Base-by-base conservation (phyloP, 1,140 invertebrate genomes). In the Babylonia areolata region DNA sequence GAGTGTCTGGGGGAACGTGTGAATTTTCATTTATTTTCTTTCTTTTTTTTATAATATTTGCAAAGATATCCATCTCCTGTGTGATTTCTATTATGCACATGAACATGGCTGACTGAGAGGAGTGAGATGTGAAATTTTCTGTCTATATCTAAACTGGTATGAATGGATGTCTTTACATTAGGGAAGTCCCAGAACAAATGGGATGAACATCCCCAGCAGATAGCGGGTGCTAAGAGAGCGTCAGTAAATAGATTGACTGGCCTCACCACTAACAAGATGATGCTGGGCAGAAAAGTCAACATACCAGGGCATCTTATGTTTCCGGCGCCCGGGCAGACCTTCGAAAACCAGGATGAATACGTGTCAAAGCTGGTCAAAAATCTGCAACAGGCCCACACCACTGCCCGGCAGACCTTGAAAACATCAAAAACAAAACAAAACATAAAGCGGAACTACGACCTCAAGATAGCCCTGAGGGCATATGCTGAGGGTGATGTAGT, bases 261-360 rank as follows among this genome's bases (percentile, higher is more conserved):
- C 3, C 86, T 79, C 39, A 86, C 88, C 15, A 64, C 88, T 0
- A 90, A 90, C 58, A 54, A 40, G 33, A 17, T 89, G 15, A 90
- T 88, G 86, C 40, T 88, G 31, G 89, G 89, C 0, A 64, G 86
- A 17, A 86, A 88, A 69, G 87, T 88, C 20, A 40, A 20, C 3
- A 33, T 35, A 33, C 87, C 80, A 75, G 31, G 51, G 37, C 75
- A 87, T 23, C 64, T 87, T 0, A 46, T 87, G 40, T n/a, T 82
- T 9, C 64, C 40, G 3, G 6, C 33, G 28, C 31, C 33, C 2
- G 28, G 28, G 20, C 23, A 84, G 58, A 2, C 35, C 2, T 20
- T 40, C 35, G 15, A 51, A 20, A 17, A 5, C 12, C 11, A 15
- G 3, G 31, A 71, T n/a, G 54, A 84, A 1, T 84, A 71, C 51